Evolutionary conservation across 2,797 vertebrate genomes (phyloP).

Genomic region (Tauraco hartlaubi): DNA sequence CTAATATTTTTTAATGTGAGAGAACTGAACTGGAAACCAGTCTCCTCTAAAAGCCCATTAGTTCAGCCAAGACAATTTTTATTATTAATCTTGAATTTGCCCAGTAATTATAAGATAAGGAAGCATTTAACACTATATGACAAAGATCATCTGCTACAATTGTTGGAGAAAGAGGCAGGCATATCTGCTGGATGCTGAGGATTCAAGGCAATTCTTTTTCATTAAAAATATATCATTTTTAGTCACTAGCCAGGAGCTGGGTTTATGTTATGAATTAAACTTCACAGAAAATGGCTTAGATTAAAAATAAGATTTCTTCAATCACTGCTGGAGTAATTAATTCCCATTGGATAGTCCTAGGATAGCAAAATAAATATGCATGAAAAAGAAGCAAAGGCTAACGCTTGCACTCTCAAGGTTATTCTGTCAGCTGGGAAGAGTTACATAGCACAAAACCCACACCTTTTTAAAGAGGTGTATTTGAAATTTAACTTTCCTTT

Average conservation of each 20-base stretch:
- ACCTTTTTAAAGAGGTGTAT: neutral
- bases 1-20: neutral
- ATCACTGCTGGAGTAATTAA: slow-evolving; percentile 1
- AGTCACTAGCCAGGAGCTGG: neutral
- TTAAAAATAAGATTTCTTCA: slow-evolving; percentile 21
- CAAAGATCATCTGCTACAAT: neutral
- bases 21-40: neutral
- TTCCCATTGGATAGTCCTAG: slow-evolving; percentile 4
- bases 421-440: neutral
- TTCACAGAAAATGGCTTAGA: slow-evolving; percentile 19
- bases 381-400: neutral
- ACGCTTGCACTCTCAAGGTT: neutral
- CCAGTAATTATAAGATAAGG: neutral
- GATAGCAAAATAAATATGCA: neutral
- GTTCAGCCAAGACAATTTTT: neutral
- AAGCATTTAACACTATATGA: neutral
- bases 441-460: neutral
- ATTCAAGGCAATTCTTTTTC: neutral
- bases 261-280: neutral
- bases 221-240: neutral
- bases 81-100: neutral
- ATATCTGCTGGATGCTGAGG: neutral
- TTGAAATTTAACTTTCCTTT: neutral
- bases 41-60: neutral
- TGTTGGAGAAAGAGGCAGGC: neutral